Conservation (phyloP, 2,888 invertebrate genomes). For the Chymomyza fuscimana region DNA sequence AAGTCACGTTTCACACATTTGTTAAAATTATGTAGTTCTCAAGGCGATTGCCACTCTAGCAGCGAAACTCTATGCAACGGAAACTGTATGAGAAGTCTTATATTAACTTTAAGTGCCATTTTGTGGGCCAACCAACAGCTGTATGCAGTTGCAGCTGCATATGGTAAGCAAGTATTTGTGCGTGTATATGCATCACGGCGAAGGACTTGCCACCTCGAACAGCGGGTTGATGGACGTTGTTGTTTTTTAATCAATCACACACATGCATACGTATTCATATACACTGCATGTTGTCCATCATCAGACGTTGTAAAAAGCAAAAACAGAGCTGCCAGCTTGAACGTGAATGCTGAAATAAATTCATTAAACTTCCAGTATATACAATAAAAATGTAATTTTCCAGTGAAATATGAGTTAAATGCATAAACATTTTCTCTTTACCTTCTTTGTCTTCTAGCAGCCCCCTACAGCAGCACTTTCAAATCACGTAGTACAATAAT, state of each 20-base stretch:
- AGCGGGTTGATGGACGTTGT: conserved; percentile 5
- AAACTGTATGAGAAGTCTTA: conserved; percentile 62
- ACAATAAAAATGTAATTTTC: conserved; percentile 72
- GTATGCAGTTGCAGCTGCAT: conserved; percentile 30
- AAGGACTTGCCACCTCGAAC: neutral
- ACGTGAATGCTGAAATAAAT: conserved; percentile 56
- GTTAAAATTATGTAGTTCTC: conserved; percentile 68
- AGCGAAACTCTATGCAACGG: conserved; percentile 16
- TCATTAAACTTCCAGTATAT: conserved; percentile 40
- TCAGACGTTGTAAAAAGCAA: neutral
- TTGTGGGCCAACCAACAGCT: too few species aligned
- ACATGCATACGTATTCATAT: conserved; percentile 9
- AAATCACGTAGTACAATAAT: conserved; percentile 67
- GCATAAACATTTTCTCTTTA: neutral
- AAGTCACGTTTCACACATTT: conserved; percentile 74
- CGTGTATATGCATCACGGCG: neutral
- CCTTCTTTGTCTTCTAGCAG: neutral
- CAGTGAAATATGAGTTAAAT: conserved; percentile 57
- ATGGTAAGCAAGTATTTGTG: conserved; percentile 26
- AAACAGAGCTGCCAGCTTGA: conserved; percentile 2
- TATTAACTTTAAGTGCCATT: conserved; percentile 59
- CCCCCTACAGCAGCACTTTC: neutral
- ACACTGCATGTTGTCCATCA: conserved; percentile 26
- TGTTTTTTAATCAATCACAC: conserved; percentile 65
- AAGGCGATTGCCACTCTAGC: conserved; percentile 63